These are phyloP conservation scores for Piprites chloris DNA, from an alignment of 2,113 vertebrate genomes.

Conservation along the genomic window DNA sequence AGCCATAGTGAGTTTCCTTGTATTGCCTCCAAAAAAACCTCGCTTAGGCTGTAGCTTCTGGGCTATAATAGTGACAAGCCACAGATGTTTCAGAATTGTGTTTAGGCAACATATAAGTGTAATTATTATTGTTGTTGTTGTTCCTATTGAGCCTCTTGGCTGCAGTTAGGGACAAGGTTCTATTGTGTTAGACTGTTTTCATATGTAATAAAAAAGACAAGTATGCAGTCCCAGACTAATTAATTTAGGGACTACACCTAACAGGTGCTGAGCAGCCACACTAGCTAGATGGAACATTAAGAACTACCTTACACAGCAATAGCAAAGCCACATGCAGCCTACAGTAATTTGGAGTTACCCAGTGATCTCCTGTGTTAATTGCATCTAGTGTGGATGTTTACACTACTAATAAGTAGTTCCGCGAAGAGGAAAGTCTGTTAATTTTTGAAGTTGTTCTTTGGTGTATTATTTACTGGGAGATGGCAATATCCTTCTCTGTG, in stretches of 20 bases:
- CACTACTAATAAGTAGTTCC: background rate
- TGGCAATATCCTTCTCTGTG: background rate
- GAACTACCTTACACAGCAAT: background rate
- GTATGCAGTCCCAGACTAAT: background rate
- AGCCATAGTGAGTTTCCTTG: conserved; percentile 2
- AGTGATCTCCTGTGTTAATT: background rate
- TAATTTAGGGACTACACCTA: background rate
- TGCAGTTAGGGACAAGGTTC: background rate
- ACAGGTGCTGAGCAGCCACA: background rate
- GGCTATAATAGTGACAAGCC: background rate
- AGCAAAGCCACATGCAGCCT: background rate
- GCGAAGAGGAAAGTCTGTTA: background rate
- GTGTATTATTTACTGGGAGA: background rate
- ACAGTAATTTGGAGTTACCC: background rate
- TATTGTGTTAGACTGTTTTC: background rate
- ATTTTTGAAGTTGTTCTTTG: background rate
- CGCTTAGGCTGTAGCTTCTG: background rate
- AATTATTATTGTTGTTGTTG: background rate
- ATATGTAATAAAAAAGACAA: background rate
- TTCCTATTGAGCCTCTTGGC: conserved; percentile 1
- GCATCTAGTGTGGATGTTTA: background rate
- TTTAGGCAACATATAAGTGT: conserved; percentile 14
- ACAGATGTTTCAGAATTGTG: conserved; percentile 28
- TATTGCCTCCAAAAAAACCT: background rate
- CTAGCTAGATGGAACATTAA: background rate